Percentiles rank a stretch among this genome's conserved stretches.
These are phyloP conservation scores for Tricholauxania praeusta DNA, from an alignment of 2,888 invertebrate species.

Conservation along the genomic window DNA sequence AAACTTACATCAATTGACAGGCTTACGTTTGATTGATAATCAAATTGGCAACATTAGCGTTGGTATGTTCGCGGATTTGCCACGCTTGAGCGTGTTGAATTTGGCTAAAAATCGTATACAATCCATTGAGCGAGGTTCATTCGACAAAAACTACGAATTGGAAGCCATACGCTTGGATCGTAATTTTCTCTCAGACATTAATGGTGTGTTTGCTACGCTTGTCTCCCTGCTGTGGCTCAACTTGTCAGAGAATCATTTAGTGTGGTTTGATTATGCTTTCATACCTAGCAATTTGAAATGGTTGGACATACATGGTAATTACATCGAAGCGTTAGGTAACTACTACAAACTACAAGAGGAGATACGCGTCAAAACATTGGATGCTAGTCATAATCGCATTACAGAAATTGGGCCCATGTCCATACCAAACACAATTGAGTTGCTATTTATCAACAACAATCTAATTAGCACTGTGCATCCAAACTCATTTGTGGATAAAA, in stretches of 20 bases:
- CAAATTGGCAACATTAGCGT: slow-evolving; percentile 86
- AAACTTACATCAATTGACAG: slow-evolving; percentile 87
- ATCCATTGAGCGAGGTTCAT: slow-evolving; percentile 86
- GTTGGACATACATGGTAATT: slow-evolving; percentile 92
- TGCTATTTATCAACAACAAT: slow-evolving; percentile 90
- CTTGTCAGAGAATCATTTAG: slow-evolving; percentile 90
- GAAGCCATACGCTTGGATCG: slow-evolving; percentile 90
- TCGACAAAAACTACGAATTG: slow-evolving; percentile 83
- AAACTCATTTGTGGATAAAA: slow-evolving; percentile 88
- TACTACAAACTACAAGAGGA: slow-evolving; percentile 88
- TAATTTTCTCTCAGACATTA: slow-evolving; percentile 89
- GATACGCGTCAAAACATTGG: slow-evolving; percentile 87
- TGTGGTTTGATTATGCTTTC: slow-evolving; percentile 94
- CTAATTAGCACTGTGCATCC: slow-evolving; percentile 83
- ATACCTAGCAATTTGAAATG: slow-evolving; percentile 90
- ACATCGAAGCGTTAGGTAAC: slow-evolving; percentile 87
- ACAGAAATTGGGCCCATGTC: slow-evolving; percentile 84
- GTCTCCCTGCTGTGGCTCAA: slow-evolving; percentile 88
- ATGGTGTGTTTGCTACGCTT: slow-evolving; percentile 88
- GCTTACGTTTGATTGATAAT: slow-evolving; percentile 90
- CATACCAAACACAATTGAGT: slow-evolving; percentile 88
- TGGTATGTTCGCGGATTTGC: slow-evolving; percentile 90
- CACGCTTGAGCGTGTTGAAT: slow-evolving; percentile 86
- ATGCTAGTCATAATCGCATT: slow-evolving; percentile 91
- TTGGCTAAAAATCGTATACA: slow-evolving; percentile 91